A percentile compares a stretch with the other conserved stretches of the same genome.
Evolutionary conservation across 2,113 vertebrate species (phyloP).

Genomic region (Bubo bubo): DNA sequence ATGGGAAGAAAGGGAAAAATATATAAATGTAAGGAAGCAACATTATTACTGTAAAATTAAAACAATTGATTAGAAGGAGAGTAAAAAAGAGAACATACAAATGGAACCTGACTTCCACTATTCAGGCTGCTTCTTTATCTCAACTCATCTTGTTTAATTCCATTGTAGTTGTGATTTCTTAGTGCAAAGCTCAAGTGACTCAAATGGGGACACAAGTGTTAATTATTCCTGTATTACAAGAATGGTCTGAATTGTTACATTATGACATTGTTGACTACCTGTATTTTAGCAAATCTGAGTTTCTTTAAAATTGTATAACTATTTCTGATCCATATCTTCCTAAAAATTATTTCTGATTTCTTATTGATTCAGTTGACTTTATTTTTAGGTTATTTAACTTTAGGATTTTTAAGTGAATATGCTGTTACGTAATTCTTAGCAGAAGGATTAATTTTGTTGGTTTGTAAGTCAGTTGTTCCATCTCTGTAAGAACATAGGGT

Average conservation of each 20-base stretch:
- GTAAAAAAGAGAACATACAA: neutral
- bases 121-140: neutral
- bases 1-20: neutral
- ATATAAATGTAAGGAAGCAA: neutral
- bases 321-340: neutral
- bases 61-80: neutral
- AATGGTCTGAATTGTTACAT: neutral
- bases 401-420: neutral
- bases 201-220: neutral
- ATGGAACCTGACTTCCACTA: neutral
- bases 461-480: neutral
- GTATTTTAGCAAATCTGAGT: neutral
- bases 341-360: neutral
- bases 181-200: neutral
- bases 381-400: neutral
- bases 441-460: neutral
- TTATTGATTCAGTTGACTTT: neutral
- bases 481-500: neutral
- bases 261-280: rapidly evolving
- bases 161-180: neutral
- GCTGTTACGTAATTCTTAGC: neutral
- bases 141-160: neutral
- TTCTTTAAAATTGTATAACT: rapidly evolving
- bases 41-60: neutral
- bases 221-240: neutral